Base-by-base conservation (phyloP, 2,888 invertebrate genomes). In the Metopia argyrocephala region DNA sequence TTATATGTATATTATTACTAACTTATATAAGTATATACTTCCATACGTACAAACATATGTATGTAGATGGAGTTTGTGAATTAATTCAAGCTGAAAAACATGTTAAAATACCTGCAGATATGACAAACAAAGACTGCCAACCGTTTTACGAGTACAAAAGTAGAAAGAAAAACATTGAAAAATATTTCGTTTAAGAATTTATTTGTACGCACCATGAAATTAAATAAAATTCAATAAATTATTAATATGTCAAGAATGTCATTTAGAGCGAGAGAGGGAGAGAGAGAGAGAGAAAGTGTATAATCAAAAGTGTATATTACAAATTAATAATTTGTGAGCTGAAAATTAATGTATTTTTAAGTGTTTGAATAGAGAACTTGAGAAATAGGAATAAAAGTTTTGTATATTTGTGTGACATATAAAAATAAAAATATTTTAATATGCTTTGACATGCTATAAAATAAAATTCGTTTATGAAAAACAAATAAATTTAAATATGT, bases 301-400 rank as follows among this genome's bases (percentile, higher is more conserved):
- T 20, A 38, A 27, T 21, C 12, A 12, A 21, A 74, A 27, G 64
- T 21, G 12, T 6, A 21, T 23, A 21, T 54, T 27, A 64, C 56
- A 69, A 69, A 69, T 64, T 56, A 69, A 64, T 62, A 62, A 76
- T 69, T 69, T 76, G 52, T 57, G 54, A n/a, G 20, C 31, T n/a
- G 3, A 56, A 56, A 62, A 62, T 76, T 64, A 52, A 69, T 69
- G 62, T 46, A 61, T 62, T 50, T 61, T 69, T 56, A 57, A 76
- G 62, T 38, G 62, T 38, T 69, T 62, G 3, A 25, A 21, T 65
- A 18, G 20, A 20, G 25, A 46, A n/a, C n/a, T n/a, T n/a, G n/a
- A n/a, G n/a, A 20, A 61, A 61, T 4, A 61, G 5, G 23, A 52
- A 21, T 28, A 31, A 1, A 65, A 9, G 4, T n/a, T n/a, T 9